Percentiles rank a stretch among this genome's conserved stretches.
These are phyloP conservation scores for Coptotermes formosanus DNA, from an alignment of 1,140 invertebrate species.

Conservation along the genomic window DNA sequence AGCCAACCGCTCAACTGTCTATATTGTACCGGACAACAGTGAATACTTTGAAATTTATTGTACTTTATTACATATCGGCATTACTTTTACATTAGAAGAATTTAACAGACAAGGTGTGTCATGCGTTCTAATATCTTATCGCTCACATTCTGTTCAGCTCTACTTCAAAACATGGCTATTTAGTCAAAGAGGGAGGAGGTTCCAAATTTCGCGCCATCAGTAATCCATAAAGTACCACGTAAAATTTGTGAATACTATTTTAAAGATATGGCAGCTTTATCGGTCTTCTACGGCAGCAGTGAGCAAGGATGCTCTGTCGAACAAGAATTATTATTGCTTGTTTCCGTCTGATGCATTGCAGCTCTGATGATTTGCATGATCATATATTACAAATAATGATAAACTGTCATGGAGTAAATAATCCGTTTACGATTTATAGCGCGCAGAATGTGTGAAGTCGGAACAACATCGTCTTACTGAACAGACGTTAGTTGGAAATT, in stretches of 20 bases:
- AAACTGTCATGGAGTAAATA: background rate
- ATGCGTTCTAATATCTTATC: background rate
- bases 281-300: background rate
- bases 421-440: background rate
- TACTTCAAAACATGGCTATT: background rate
- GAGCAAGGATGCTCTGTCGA: background rate
- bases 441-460: background rate
- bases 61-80: background rate
- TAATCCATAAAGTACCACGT: background rate
- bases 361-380: background rate
- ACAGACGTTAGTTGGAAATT: background rate
- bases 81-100: background rate
- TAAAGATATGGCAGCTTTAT: background rate
- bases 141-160: background rate
- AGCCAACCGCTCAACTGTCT: background rate
- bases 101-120: background rate
- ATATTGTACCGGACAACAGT: background rate
- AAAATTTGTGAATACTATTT: background rate
- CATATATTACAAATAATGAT: background rate
- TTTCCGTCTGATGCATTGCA: background rate
- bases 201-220: background rate
- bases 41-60: background rate
- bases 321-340: background rate
- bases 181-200: background rate
- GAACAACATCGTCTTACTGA: background rate